Base-by-base conservation (phyloP, 64 coral and sea anemone species). In the Cladopsammia gracilis region DNA sequence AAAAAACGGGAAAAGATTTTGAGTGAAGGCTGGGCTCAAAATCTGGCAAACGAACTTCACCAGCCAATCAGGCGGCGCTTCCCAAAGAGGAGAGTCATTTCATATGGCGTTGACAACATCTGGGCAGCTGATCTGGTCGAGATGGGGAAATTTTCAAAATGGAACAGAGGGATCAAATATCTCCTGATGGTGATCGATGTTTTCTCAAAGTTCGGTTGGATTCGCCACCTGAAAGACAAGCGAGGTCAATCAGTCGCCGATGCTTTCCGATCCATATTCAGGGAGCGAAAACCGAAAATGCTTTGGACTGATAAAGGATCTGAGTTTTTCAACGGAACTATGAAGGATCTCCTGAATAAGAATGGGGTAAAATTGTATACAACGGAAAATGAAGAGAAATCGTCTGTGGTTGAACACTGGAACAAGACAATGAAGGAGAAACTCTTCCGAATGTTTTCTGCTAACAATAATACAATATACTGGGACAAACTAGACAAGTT, bases 381-480 rank as follows among this genome's bases (percentile, higher is more conserved):
- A 6, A 77, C 75, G 10, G 75, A 49, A 47, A 77, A 77, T 54
- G 75, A 77, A 77, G 75, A 77, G 1, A 77, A 77, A 10, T 77
- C 75, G 48, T 77, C 75, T 10, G 25, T 77, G 13, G 75, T 77
- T 50, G 43, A 77, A 77, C 23, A 42, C 3, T 47, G 34, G 7
- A 77, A 50, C 45, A 45, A 34, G 11, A 77, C 75, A 4, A 77
- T 77, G 3, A 77, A 77, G 45, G 12, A 77, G 8, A 47, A 48
- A 77, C 7, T 46, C 23, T 77, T 22, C 8, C 49, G 48, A 3
- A 45, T 48, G 46, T 77, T 77, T 14, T 42, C 75, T 12, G 10
- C 13, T 9, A 14, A 20, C 8, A 43, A 43, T 14, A 50, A 47
- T n/a, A 46, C 75, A 1, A 1, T 19, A 48, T 77, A 77, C 45